Evolutionary conservation across 2,113 vertebrate genomes (phyloP).

Genomic region (Shinisaurus crocodilurus): DNA sequence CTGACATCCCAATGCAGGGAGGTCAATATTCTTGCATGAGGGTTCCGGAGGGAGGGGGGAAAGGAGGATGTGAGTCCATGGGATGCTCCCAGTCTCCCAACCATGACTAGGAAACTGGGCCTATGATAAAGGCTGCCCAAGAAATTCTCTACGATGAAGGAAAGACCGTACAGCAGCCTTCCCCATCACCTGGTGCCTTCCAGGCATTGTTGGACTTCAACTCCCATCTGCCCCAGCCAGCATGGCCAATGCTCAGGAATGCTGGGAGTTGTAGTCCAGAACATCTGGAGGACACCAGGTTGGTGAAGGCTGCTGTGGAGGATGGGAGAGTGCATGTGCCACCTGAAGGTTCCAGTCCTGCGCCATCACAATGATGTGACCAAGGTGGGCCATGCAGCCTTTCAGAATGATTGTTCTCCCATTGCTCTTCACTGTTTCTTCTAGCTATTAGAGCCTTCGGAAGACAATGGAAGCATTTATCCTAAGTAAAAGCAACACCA

Average conservation of each 20-base stretch:
- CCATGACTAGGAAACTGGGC: neutral
- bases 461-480: neutral
- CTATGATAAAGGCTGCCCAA: neutral
- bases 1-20: neutral
- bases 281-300: too few species aligned
- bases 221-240: too few species aligned
- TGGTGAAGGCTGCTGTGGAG: neutral
- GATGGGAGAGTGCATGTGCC: neutral
- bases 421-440: neutral
- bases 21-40: neutral
- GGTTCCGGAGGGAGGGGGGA: neutral
- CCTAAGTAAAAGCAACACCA: neutral
- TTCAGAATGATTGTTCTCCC: neutral
- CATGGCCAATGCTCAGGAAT: too few species aligned
- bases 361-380: conserved; percentile 6
- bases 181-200: too few species aligned
- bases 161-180: neutral
- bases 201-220: too few species aligned
- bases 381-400: neutral
- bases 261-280: too few species aligned
- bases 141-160: neutral
- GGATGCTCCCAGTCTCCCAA: neutral
- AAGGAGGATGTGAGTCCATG: neutral
- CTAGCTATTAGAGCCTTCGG: neutral
- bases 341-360: neutral